Evolutionary conservation across 1,140 invertebrate species (phyloP).

Genomic region (Piezodorus guildinii): DNA sequence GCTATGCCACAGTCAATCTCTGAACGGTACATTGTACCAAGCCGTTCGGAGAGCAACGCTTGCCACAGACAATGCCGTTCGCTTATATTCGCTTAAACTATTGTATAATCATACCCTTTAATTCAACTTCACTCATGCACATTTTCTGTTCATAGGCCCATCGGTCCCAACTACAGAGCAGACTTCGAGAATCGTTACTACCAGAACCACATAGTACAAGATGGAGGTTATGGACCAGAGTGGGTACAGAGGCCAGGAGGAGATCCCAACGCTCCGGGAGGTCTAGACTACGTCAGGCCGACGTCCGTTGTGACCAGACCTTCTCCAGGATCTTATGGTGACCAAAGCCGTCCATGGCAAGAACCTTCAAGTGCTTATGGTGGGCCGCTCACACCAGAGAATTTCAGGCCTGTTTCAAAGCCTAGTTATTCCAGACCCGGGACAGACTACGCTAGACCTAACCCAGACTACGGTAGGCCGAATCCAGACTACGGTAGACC

Average conservation of each 20-base stretch:
- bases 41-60: too few species aligned
- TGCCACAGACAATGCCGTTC: too few species aligned
- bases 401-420: not conserved
- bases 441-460: not conserved
- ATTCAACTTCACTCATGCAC: too few species aligned
- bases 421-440: not conserved
- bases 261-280: not conserved
- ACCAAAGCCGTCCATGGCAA: not conserved
- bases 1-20: too few species aligned
- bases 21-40: too few species aligned
- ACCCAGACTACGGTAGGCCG: not conserved
- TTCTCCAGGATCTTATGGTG: not conserved
- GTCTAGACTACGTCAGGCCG: not conserved
- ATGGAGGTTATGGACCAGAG: too few species aligned
- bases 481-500: not conserved
- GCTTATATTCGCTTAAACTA: too few species aligned
- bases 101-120: too few species aligned
- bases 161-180: too few species aligned
- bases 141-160: too few species aligned
- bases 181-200: too few species aligned
- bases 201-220: too few species aligned
- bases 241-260: not conserved
- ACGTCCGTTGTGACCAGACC: not conserved
- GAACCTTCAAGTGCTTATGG: not conserved
- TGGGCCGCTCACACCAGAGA: not conserved